phyloP scores from a whole-genome alignment of 2,797 vertebrate species.

The Sorex maritimensis region DNA sequence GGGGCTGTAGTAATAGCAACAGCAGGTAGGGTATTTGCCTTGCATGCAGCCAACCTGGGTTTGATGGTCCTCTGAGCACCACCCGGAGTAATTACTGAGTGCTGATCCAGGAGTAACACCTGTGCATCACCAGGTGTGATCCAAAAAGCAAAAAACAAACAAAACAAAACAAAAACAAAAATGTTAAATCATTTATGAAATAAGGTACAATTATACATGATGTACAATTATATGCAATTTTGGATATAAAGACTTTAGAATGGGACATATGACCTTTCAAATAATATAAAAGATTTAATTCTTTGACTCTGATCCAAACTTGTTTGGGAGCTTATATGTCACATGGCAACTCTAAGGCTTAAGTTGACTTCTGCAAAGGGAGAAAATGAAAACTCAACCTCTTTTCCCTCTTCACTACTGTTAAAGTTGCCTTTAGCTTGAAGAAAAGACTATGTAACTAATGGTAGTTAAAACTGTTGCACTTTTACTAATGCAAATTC shows the following conservation, averaged over 20 bases:
- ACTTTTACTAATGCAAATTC: background rate
- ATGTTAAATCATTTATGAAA: background rate
- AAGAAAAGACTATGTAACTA: background rate
- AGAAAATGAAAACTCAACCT: background rate
- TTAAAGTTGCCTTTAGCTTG: background rate
- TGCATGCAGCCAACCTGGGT: too few relatives aligned
- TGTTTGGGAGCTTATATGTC: background rate
- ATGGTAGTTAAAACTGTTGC: background rate
- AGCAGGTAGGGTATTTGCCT: too few relatives aligned
- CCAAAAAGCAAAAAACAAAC: too few relatives aligned
- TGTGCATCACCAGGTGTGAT: too few relatives aligned
- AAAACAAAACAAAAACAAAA: background rate
- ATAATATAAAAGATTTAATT: background rate
- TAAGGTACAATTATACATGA: background rate
- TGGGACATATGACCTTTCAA: background rate
- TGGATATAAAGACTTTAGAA: background rate
- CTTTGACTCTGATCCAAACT: background rate
- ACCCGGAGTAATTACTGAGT: too few relatives aligned
- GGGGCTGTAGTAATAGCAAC: too few relatives aligned
- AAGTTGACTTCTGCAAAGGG: rapidly evolving
- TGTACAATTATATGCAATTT: background rate
- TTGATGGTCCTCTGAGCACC: too few relatives aligned
- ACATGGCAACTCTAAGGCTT: background rate
- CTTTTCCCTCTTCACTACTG: background rate
- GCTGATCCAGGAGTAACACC: too few relatives aligned